Percentiles rank a stretch among this genome's conserved stretches.
phyloP scores from a whole-genome alignment of 2,888 invertebrate genomes.

The Harpagoxenus sublaevis region DNA sequence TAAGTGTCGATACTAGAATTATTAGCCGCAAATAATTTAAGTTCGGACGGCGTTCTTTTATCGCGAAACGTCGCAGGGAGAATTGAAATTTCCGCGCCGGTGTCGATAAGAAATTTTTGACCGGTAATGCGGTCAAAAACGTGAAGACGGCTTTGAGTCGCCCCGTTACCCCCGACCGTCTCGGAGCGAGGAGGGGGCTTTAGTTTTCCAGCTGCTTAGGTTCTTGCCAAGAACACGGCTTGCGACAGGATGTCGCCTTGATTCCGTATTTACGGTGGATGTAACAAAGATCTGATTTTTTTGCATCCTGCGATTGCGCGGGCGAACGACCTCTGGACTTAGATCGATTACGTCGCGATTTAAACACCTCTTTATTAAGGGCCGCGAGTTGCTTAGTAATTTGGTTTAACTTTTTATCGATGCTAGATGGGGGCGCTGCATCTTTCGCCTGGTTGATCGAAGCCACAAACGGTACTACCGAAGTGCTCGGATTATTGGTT shows the following conservation, averaged over 20 bases:
- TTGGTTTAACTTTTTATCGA: too few relatives aligned
- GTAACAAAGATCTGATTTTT: not conserved
- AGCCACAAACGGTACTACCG: too few relatives aligned
- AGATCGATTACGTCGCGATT: not conserved
- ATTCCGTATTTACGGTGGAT: not conserved
- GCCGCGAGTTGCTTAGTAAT: too few relatives aligned
- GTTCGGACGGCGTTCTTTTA: too few relatives aligned
- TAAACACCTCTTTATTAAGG: not conserved
- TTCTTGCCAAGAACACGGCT: too few relatives aligned
- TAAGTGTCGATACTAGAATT: not conserved
- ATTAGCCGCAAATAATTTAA: not conserved
- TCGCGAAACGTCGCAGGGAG: not conserved
- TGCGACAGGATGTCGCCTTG: not conserved
- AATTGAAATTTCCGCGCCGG: not conserved
- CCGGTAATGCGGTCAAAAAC: not conserved
- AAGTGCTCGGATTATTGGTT: too few relatives aligned
- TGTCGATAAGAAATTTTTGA: not conserved
- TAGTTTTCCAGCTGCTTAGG: too few relatives aligned
- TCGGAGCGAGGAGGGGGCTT: too few relatives aligned
- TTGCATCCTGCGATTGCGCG: fast-evolving
- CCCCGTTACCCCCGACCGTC: too few relatives aligned
- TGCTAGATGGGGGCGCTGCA: too few relatives aligned
- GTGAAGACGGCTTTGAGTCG: not conserved
- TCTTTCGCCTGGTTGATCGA: too few relatives aligned
- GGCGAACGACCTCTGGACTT: too few relatives aligned